phyloP scores from a whole-genome alignment of 2,797 vertebrate genomes.

The Florisuga fusca region DNA sequence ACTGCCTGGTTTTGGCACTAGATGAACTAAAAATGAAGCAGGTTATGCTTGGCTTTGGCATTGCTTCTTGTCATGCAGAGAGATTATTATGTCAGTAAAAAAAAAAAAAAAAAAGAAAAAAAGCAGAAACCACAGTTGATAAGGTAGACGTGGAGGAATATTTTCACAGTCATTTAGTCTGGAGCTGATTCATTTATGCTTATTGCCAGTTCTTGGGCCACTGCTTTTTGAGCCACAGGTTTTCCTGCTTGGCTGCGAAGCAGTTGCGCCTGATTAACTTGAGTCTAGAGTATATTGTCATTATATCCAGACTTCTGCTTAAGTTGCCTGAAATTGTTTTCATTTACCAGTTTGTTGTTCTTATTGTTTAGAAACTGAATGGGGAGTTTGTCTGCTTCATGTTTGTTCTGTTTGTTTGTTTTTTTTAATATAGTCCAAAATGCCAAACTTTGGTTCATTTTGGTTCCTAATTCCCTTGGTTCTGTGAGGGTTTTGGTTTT shows the following conservation, averaged over 20 bases:
- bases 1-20: not conserved
- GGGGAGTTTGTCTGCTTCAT: not conserved
- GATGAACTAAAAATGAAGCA: not conserved
- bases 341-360: not conserved
- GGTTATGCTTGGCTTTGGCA: not conserved
- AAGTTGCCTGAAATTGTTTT: not conserved
- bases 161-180: not conserved
- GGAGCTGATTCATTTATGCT: not conserved
- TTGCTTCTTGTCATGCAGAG: not conserved
- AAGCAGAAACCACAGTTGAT: not conserved
- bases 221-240: not conserved
- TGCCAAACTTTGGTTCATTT: not conserved
- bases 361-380: not conserved
- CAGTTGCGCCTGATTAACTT: not conserved
- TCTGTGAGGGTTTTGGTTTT: not conserved
- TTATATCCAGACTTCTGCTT: not conserved
- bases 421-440: not conserved
- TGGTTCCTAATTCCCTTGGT: not conserved
- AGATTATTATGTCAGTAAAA: not conserved
- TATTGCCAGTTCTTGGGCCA: not conserved
- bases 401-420: not conserved
- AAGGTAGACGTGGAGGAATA: not conserved
- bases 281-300: not conserved
- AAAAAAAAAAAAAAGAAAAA: not conserved
- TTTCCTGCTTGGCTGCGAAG: not conserved